Base-by-base conservation (phyloP, 2,888 invertebrate genomes). In the Cremastinae sp. region DNA sequence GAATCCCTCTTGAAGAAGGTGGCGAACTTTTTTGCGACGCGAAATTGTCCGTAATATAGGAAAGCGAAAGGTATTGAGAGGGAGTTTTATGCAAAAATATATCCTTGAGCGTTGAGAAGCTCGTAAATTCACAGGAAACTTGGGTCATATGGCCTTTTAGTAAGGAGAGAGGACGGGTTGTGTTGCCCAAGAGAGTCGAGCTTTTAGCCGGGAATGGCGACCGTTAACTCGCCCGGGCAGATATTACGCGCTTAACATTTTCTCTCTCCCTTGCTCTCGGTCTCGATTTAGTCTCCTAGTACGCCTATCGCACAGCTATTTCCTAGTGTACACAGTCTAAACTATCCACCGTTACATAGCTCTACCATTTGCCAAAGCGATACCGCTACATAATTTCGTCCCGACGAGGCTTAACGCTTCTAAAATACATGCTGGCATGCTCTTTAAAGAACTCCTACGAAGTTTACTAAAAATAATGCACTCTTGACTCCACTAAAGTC, bases 201-300 rank as follows among this genome's bases (percentile, higher is more conserved):
- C 84, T 85, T 85, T 83, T 81, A 84, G 80, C 79, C 64, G 55
- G 68, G 75, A 82, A 82, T 80, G 79, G 82, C 61, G 79, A 76
- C 75, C 82, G 80, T 83, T 82, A 83, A 82, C 77, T 80, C 79
- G 76, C 45, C 68, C 59, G 59, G 62, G 78, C 77, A 72, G 79
- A 80, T 78, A 80, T 82, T 83, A 75, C 75, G 59, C 68, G 49
- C 75, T 65, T 59, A 56, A 74, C 75, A 51, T 43, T 20, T 61
- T 28, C 35, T 18, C 56, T 22, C 74, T 16, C 59, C 47, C 59
- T 41, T 12, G 12, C 35, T 55, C 47, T 51, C 45, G 51, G 39
- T 45, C 55, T 59, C 53, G 22, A 43, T n/a, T 43, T 55, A 12
- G 9, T 47, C 9, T 53, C 28, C 37, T 9, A 14, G 41, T 28